Evolutionary conservation across 1,140 invertebrate species (phyloP).

Genomic region (Lasioglossum albipes): DNA sequence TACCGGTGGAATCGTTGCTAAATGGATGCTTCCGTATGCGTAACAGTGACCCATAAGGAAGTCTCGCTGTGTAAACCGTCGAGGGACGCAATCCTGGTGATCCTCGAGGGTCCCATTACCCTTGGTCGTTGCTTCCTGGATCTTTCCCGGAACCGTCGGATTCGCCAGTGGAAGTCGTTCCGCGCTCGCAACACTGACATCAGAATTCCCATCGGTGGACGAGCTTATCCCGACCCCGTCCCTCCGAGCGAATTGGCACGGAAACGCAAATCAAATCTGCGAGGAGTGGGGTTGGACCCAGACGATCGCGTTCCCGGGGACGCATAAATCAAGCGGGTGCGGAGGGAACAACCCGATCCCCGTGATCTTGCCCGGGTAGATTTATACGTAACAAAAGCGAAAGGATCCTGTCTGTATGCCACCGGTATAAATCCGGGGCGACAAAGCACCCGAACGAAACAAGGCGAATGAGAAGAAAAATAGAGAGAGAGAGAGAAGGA

Average conservation of each 20-base stretch:
- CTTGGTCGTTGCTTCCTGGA: slow-evolving; percentile 15
- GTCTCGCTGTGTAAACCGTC: background rate
- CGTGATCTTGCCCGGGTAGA: background rate
- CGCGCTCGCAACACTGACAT: slow-evolving; percentile 34
- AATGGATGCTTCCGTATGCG: background rate
- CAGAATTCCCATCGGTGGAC: slow-evolving; percentile 32
- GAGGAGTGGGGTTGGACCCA: background rate
- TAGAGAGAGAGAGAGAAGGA: background rate
- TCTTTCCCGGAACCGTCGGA: slow-evolving; percentile 17
- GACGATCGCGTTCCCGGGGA: background rate
- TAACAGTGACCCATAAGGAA: background rate
- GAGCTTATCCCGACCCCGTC: slow-evolving; percentile 28
- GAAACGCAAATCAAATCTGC: slow-evolving; percentile 33
- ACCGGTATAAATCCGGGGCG: background rate
- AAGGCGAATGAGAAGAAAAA: no score
- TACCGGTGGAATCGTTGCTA: background rate
- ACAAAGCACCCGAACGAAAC: background rate
- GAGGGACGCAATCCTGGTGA: slow-evolving; percentile 1
- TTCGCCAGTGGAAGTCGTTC: slow-evolving; percentile 33
- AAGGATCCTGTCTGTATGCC: no score
- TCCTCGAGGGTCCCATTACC: slow-evolving; percentile 32
- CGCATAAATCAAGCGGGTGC: slow-evolving; percentile 14
- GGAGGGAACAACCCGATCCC: no score
- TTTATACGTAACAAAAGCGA: background rate
- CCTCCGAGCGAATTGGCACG: slow-evolving; percentile 35